Base-by-base conservation (phyloP, 2,888 invertebrate species). In the Entomobrya proxima region DNA sequence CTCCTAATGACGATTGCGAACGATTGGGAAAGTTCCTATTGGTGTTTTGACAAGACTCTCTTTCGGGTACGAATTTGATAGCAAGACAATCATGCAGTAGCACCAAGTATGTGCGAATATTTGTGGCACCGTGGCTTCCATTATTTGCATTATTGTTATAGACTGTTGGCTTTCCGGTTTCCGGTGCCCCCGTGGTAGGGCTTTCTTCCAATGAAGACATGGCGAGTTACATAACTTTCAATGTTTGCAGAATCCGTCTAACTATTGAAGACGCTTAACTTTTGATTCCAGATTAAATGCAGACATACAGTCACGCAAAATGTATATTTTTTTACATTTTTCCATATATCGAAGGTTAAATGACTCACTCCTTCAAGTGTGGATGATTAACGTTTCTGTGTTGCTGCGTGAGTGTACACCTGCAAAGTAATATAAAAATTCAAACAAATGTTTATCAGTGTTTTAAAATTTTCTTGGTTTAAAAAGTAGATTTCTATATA, bases 41-140 rank as follows among this genome's bases (percentile, higher is more conserved):
- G 52, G 50, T 40, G 40, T 74, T 81, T 47, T 40, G 30, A 32
- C 40, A 61, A 37, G 30, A 47, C 0, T 80, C 79, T 27, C 72
- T 61, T n/a, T 84, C 69, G 35, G 89, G 72, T 37, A 87, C 86
- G 74, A 89, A 89, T 58, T 89, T 89, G 55, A 89, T 87, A 24
- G 88, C 88, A 21, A 89, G 15, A 58, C 86, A 89, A 74, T 89
- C 89, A n/a, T 88, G 88, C 13, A 89, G 82, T 0, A 89, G 83
- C 30, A 89, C 89, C 44, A 89, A 55, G 40, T 89, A 88, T 67
- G 75, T 86, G 1, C 89, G 86, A 50, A 89, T 84, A n/a, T 74
- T 86, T 27, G 32, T 37, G 47, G 9, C 24, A 69, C 27, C 52
- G 11, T 6, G 55, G 21, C 27, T 69, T n/a, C 64, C 61, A 64